phyloP scores from a whole-genome alignment of 1,140 invertebrate genomes.

The Hylaeus volcanicus region DNA sequence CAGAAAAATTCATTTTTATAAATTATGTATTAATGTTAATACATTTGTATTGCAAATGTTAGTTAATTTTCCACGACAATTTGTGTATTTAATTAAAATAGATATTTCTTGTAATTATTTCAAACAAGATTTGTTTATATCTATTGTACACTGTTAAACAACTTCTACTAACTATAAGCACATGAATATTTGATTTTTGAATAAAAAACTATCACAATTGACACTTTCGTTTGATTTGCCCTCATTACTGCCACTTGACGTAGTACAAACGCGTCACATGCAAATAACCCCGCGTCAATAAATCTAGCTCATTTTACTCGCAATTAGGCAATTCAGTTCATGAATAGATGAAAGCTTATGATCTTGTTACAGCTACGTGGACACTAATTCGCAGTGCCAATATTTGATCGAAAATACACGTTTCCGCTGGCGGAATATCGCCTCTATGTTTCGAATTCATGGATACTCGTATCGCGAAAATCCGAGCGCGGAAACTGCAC shows the following conservation, averaged over 20 bases:
- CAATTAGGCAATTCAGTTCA: slow-evolving; percentile 25
- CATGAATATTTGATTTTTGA: too few species aligned
- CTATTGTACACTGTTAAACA: too few species aligned
- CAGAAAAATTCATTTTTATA: too few species aligned
- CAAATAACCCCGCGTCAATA: slow-evolving; percentile 1
- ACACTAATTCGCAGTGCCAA: slow-evolving; percentile 3
- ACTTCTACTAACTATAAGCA: too few species aligned
- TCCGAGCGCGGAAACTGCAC: background rate
- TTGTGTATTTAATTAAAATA: too few species aligned
- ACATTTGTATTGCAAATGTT: too few species aligned
- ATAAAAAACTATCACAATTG: too few species aligned
- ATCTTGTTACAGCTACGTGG: slow-evolving; percentile 20
- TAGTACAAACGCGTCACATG: background rate
- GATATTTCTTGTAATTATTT: too few species aligned
- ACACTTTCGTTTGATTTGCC: background rate
- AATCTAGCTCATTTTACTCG: background rate
- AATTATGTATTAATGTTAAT: too few species aligned
- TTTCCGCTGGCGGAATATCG: slow-evolving; percentile 1
- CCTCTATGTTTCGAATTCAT: background rate
- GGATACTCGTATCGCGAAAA: slow-evolving; percentile 16
- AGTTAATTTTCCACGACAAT: too few species aligned
- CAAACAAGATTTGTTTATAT: too few species aligned
- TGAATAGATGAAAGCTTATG: slow-evolving; percentile 21
- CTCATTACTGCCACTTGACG: background rate
- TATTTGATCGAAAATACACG: slow-evolving; percentile 24